A percentile compares a stretch with the other conserved stretches of the same genome.
These are phyloP conservation scores for Drosophila ustulata DNA, from an alignment of 2,888 invertebrate species.

Conservation along the genomic window DNA sequence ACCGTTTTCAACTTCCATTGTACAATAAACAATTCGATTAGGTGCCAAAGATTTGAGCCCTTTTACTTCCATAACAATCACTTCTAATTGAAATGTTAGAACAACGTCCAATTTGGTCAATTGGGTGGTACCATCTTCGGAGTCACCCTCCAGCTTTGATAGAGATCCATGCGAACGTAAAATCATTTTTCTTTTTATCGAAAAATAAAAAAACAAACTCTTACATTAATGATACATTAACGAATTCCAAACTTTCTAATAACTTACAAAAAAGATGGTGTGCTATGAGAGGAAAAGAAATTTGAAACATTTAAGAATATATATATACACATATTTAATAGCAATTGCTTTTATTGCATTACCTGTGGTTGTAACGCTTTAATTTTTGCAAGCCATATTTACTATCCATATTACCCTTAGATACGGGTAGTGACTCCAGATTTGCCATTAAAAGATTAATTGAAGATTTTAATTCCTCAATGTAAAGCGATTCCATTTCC, in stretches of 20 bases:
- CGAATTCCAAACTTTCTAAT: neutral
- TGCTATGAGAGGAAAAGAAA: slow-evolving; percentile 63
- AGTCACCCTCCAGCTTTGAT: slow-evolving; percentile 96
- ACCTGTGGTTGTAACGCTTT: slow-evolving; percentile 99
- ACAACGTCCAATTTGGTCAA: slow-evolving; percentile 99
- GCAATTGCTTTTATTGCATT: slow-evolving; percentile 63
- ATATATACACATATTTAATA: neutral
- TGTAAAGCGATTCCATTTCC: slow-evolving; percentile 99
- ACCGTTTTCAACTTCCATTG: slow-evolving; percentile 99
- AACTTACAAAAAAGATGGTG: slow-evolving; percentile 84
- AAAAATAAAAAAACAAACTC: neutral
- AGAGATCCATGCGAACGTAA: slow-evolving; percentile 95
- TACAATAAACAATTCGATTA: slow-evolving; percentile 99
- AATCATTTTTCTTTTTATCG: slow-evolving; percentile 83
- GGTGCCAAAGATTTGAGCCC: slow-evolving; percentile 98
- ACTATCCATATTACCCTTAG: slow-evolving; percentile 98
- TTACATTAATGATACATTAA: slow-evolving; percentile 13
- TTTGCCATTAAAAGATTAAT: slow-evolving; percentile 99
- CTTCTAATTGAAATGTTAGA: slow-evolving; percentile 98
- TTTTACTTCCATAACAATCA: slow-evolving; percentile 99
- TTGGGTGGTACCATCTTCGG: slow-evolving; percentile 97
- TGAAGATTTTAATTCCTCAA: slow-evolving; percentile 98
- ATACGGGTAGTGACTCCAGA: slow-evolving; percentile 99
- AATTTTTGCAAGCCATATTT: slow-evolving; percentile 99
- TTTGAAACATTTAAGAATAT: neutral